Evolutionary conservation across 2,888 invertebrate genomes (phyloP), one percentile per base, ranked within the genome.

Genomic region (Endotricha flammealis): DNA sequence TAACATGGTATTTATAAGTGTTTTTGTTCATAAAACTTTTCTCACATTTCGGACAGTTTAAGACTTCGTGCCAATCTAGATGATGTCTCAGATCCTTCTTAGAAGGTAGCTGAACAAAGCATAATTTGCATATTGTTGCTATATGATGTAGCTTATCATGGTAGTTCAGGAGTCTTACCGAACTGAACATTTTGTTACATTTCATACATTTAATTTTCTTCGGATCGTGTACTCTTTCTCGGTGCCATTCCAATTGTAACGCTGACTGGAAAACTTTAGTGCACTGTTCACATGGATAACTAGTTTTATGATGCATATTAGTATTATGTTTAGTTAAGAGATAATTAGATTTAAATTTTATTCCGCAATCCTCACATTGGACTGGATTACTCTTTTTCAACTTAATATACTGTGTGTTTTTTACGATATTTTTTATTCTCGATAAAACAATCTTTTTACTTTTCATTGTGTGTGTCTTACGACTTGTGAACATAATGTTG

Each of bases 111-210:
- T 75, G 61, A 3, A 63, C 32, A 10, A 59, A 66, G 37, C 83
- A 85, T 1, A 69, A 40, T 41, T 73, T 78, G 36, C 83, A 85
- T 16, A 57, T 43, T 0, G 62, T 65, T 9, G 71, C 54, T 1
- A 58, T 46, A 35, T 83, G 83, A 27, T 74, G 46, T 9, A 50
- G 46, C 35, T 64, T 63, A 12, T 69, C 50, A 39, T 83, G 83
- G 22, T 57, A 50, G 41, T 55, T 64, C 6, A 83, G 47, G 46
- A 76, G 57, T 48, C 53, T 65, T 4, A 62, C 48, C 4, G 79
- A 73, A 33, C 78, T 72, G 22, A 80, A 73, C 65, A 52, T 77
- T 58, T 73, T 76, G 0, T 60, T 31, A 43, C 81, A 81, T 40
- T 71, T 64, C 1, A 55, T 37, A 43, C 80, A 81, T 42, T 57